phyloP scores from a whole-genome alignment of 2,888 invertebrate genomes.

The Unio pictorum region DNA sequence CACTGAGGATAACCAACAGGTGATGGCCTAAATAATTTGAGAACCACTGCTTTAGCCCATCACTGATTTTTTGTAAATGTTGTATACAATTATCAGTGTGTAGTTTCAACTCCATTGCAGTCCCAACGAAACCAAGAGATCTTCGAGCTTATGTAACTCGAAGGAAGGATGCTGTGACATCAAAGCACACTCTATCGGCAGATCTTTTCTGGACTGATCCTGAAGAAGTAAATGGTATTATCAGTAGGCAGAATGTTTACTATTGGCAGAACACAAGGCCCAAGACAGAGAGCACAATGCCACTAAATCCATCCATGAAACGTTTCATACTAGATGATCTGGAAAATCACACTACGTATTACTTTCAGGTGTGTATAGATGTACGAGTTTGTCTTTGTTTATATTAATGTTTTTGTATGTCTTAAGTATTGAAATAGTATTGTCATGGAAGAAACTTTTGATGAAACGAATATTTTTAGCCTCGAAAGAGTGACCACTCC shows the following conservation, averaged over 20 bases:
- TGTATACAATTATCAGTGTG: too few species aligned
- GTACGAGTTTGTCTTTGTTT: too few species aligned
- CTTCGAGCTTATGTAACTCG: conserved; percentile 83
- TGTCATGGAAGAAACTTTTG: too few species aligned
- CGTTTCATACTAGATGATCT: conserved; percentile 55
- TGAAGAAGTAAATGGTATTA: conserved; percentile 81
- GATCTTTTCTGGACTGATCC: conserved; percentile 89
- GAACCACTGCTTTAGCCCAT: too few species aligned
- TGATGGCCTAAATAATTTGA: too few species aligned
- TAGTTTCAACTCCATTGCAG: conserved; percentile 57
- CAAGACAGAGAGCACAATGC: conserved; percentile 15
- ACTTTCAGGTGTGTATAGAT: conserved; percentile 46
- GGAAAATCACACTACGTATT: conserved; percentile 50
- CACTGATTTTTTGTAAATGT: too few species aligned
- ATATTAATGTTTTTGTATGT: too few species aligned
- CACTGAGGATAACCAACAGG: too few species aligned
- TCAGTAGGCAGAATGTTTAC: conserved; percentile 80
- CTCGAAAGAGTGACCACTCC: too few species aligned
- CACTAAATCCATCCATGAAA: conserved; percentile 44
- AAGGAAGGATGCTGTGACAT: conserved; percentile 54
- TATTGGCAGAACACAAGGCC: conserved; percentile 45
- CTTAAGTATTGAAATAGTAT: too few species aligned
- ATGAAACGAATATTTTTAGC: too few species aligned
- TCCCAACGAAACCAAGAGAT: conserved; percentile 82
- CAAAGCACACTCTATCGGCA: conserved; percentile 73